These are phyloP conservation scores for Drosophila obscura DNA, from an alignment of 1,140 invertebrate species.

Conservation along the genomic window DNA sequence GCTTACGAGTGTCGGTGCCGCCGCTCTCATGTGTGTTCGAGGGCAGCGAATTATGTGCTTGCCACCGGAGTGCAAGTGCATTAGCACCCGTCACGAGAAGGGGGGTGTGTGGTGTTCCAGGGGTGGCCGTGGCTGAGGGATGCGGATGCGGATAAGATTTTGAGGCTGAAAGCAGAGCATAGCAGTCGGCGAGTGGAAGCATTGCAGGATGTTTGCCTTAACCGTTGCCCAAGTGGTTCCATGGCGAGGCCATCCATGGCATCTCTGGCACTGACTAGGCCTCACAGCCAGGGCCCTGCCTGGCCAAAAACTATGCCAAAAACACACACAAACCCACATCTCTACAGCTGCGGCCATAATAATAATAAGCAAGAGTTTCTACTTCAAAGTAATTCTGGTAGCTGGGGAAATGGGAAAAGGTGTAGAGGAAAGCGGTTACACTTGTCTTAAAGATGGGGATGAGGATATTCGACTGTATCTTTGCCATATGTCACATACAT, in stretches of 20 bases:
- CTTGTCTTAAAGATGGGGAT: too few relatives aligned
- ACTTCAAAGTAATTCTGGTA: too few relatives aligned
- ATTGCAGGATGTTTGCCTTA: slow-evolving; percentile 70
- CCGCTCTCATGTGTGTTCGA: slow-evolving; percentile 62
- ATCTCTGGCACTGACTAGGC: slow-evolving; percentile 36
- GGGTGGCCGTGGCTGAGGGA: not conserved
- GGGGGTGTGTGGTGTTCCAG: slow-evolving; percentile 6
- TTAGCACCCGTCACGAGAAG: slow-evolving; percentile 60
- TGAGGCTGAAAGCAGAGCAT: not conserved
- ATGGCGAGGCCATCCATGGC: slow-evolving; percentile 43
- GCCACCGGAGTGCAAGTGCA: slow-evolving; percentile 74
- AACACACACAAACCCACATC: not conserved
- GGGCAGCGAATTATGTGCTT: slow-evolving; percentile 80
- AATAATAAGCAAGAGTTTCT: too few relatives aligned
- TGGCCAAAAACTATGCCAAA: slow-evolving; percentile 47
- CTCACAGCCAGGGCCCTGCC: slow-evolving; percentile 2
- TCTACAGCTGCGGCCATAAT: too few relatives aligned
- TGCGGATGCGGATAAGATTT: slow-evolving; percentile 8
- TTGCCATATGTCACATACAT: too few relatives aligned
- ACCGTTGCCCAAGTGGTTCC: slow-evolving; percentile 64
- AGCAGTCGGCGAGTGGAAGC: not conserved
- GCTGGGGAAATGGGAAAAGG: too few relatives aligned
- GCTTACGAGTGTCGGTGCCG: slow-evolving; percentile 50
- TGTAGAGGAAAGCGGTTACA: too few relatives aligned
- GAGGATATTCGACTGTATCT: too few relatives aligned